Base-by-base conservation (phyloP, 2,797 vertebrate genomes). In the Tenualosa ilisha region DNA sequence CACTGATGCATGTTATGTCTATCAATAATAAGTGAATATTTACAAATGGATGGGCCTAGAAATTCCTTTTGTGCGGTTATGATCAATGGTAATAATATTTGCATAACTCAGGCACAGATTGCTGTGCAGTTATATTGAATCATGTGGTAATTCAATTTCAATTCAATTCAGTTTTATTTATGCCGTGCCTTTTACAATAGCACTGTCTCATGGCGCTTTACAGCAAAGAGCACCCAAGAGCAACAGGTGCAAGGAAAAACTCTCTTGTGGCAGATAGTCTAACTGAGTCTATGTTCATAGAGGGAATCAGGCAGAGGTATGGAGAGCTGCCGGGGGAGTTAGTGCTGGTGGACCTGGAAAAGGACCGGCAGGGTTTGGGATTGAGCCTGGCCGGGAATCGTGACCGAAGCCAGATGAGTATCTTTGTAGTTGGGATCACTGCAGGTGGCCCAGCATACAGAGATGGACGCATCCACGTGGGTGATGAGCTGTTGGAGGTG, bases 381-480 rank as follows among this genome's bases (percentile, higher is more conserved):
- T 97, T 99, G 92, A 99, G 97, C 86, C 96, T 99, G 85, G 97
- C 98, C 0, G 98, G 98, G 24, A 98, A 99, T 93, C 94, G 97
- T 81, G 98, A 99, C 89, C 95, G 98, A 0, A 97, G 97, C 87
- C 94, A 94, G 9, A 96, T 98, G 96, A 98, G 97, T 92, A 97
- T 99, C 93, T 99, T 97, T 1, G 96, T 99, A 86, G 98, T 99
- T 81, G 97, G 97, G 37, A 97, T 99, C 88, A 96, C 96, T 24
- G 95, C 97, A 0, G 97, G 97, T 1, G 96, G 98, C 13, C 91
- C 97, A 0, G 97, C 97, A 0, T 96, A 96, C 22, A 89, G 92
- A 0, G 97, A 99, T 0, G 97, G 97, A 24, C 93, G 95, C 75
- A 96, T 99, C 91, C 93, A 61, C 9, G 92, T 97, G 2, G 98